phyloP scores from a whole-genome alignment of 1,140 invertebrate genomes.

The Caerostris extrusa region DNA sequence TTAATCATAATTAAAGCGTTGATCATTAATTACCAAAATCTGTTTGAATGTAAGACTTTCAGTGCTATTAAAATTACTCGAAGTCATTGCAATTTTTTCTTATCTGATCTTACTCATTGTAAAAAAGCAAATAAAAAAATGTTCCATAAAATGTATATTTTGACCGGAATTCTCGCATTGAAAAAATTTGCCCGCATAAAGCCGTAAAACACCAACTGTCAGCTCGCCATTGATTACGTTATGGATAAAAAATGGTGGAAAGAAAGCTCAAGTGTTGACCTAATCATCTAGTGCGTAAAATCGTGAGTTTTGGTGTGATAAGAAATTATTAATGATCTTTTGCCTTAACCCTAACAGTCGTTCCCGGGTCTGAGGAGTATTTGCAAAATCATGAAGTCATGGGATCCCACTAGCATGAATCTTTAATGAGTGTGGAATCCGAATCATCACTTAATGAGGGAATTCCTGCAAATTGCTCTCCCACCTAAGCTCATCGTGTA shows the following conservation, averaged over 20 bases:
- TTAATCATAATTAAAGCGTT: too few species aligned
- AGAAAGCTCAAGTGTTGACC: constrained; percentile 7
- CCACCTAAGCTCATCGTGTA: background rate
- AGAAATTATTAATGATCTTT: constrained; percentile 53
- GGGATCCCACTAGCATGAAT: background rate
- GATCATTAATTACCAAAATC: too few species aligned
- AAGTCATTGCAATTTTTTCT: too few species aligned
- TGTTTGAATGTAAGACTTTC: too few species aligned
- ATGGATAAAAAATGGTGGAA: background rate
- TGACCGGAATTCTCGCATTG: background rate
- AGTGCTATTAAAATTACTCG: too few species aligned
- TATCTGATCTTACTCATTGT: too few species aligned
- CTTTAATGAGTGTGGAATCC: constrained; percentile 23
- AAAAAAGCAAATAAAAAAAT: too few species aligned
- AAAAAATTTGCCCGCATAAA: background rate
- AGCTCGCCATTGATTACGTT: background rate
- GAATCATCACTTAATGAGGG: constrained; percentile 6
- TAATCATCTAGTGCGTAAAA: constrained; percentile 40
- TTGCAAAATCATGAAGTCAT: constrained; percentile 32
- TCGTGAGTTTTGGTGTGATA: constrained; percentile 54
- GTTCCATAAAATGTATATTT: too few species aligned
- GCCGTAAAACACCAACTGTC: constrained; percentile 18
- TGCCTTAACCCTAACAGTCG: background rate
- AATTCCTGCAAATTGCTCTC: constrained; percentile 6
- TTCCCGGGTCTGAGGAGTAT: background rate